Base-by-base conservation (phyloP, 2,888 invertebrate species). In the Amphipoea lucens region DNA sequence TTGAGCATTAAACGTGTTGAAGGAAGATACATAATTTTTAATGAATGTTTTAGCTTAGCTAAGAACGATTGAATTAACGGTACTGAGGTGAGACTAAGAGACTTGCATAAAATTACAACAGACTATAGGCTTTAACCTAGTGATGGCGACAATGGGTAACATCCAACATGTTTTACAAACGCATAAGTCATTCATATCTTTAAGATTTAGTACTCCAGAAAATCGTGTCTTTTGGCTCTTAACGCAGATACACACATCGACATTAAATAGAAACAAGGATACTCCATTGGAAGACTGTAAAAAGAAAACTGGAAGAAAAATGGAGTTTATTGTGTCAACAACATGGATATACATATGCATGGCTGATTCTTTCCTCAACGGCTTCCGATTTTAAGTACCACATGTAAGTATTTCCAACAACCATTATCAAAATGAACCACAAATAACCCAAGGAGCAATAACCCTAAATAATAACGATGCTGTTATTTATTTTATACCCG, bases 401-500 rank as follows among this genome's bases (percentile, higher is more conserved):
- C 5, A 82, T 48, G 7, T 14, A 5, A 20, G 14, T 7, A 40
- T 40, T 20, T n/a, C 23, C 7, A 63, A 42, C 14, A 57, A 9
- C 11, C 29, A 40, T 36, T 14, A 40, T 40, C 0, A 68, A 62
- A 84, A 57, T 36, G 11, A 48, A 63, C 45, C 48, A 11, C 23
- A 69, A 81, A 65, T 69, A 76, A 48, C 40, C 7, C 42, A 42
- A 48, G 83, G 65, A 5, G 2, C 69, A 76, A 69, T 76, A 74
- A 67, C 63, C 68, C 68, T 48, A 23, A 54, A 48, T 63, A 69
- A 72, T 68, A 51, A 65, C 12, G 40, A 62, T 23, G 51, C 72
- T 6, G 14, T 77, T 81, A 82, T 63, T 74, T 76, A 81, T 78
- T 81, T 70, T 67, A 57, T 62, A 79, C n/a, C 11, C 78, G 87